Evolutionary conservation across 2,113 vertebrate genomes (phyloP), one percentile per base, ranked within the genome.

Genomic region (Mungos mungo): DNA sequence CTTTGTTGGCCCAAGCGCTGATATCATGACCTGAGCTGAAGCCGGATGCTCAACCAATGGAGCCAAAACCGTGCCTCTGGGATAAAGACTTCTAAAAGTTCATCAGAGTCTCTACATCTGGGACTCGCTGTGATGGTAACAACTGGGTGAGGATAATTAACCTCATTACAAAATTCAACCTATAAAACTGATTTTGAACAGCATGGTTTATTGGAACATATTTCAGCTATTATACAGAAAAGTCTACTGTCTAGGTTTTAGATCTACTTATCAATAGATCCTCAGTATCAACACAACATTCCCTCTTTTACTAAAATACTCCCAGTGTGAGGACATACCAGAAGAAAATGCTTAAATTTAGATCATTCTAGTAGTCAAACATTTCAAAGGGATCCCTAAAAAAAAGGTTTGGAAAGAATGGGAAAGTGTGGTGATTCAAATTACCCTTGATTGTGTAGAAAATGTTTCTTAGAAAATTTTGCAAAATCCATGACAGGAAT

Each of bases 401-500:
- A 97, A 95, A 72, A 79, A 69, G 54, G 13, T 41, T 92, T 82
- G 35, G 80, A 79, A 96, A 98, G 79, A 95, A 83, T 41, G 92
- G 74, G 66, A 94, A 96, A 94, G 97, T 97, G 35, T 85, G 35
- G 68, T 94, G 86, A 96, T 96, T 97, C 83, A 97, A 95, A 98
- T 97, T 97, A 96, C 50, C 65, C 87, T 97, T 97, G 82, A 98
- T 93, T 96, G 82, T 97, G 57, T 95, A 95, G 83, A 94, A 98
- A 97, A 94, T 71, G 65, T 93, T 97, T 96, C 91, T 95, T 96
- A 92, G 92, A 97, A 92, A 92, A 95, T 35, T 80, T 96, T 97
- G 83, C 89, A 95, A 72, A 96, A 68, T 88, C 66, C 66, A 76
- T 18, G n/a, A 95, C 23, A 63, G 16, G 21, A 89, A 95, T 96